Conservation (phyloP, 1,140 invertebrate species). For the Caligus rogercresseyi region DNA sequence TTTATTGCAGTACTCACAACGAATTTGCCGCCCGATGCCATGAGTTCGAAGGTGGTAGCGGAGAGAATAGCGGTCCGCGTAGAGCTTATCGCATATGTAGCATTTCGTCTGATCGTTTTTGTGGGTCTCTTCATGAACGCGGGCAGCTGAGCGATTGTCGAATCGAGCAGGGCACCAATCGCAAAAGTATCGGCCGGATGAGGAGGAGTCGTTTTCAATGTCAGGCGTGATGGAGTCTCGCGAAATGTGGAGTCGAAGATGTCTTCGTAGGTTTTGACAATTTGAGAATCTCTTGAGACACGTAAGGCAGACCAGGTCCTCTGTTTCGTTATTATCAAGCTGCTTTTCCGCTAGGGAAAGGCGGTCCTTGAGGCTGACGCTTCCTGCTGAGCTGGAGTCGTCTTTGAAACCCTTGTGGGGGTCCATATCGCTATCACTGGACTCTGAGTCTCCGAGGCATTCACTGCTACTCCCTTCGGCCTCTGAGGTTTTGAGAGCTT, state of each 20-base stretch:
- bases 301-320: constrained; percentile 18
- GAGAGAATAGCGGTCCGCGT: constrained; percentile 19
- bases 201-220: not conserved
- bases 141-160: constrained; percentile 14
- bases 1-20: constrained; percentile 20
- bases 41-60: constrained; percentile 18
- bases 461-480: constrained; percentile 3
- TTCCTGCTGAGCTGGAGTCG: not conserved
- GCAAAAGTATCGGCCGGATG: constrained; percentile 11
- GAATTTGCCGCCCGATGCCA: constrained; percentile 15
- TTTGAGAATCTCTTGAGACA: constrained; percentile 19
- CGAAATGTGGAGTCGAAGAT: constrained; percentile 17
- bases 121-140: constrained; percentile 13
- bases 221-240: constrained; percentile 19
- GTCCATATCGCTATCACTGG: constrained; percentile 17
- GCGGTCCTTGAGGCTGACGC: constrained; percentile 2
- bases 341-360: constrained; percentile 19
- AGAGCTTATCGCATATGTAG: constrained; percentile 15
- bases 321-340: constrained; percentile 15
- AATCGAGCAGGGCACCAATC: constrained; percentile 19
- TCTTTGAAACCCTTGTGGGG: not conserved
- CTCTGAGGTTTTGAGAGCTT: too few relatives aligned
- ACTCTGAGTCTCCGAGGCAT: constrained; percentile 17
- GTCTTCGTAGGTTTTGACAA: constrained; percentile 17
- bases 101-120: constrained; percentile 7